Evolutionary conservation across 2,797 vertebrate genomes (phyloP).

Genomic region (Ceyx erithaca): DNA sequence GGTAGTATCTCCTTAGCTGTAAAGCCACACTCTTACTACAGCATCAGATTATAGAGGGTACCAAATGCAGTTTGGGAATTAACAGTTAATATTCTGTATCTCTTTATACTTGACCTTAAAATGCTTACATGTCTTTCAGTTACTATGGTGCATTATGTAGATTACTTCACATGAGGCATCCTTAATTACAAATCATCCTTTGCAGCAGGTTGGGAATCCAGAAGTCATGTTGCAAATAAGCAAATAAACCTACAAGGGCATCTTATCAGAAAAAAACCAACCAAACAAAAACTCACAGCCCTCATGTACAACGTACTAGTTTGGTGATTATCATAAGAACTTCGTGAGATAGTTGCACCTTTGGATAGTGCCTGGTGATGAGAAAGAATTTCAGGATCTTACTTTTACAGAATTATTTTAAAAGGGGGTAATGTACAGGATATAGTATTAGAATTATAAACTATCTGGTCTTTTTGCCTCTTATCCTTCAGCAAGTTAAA

Average conservation of each 20-base stretch:
- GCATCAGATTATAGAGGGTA: neutral
- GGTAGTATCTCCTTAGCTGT: neutral
- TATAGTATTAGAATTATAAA: neutral
- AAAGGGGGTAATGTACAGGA: neutral
- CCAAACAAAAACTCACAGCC: neutral
- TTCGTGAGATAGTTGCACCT: neutral
- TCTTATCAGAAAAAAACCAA: neutral
- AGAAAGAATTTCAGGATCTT: neutral
- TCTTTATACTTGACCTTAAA: slow-evolving; percentile 38
- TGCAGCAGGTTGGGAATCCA: neutral
- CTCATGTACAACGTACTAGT: neutral
- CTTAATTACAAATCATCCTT: slow-evolving; percentile 15
- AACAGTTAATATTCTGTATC: neutral
- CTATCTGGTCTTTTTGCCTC: neutral
- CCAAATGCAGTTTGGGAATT: neutral
- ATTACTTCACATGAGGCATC: neutral
- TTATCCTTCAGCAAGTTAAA: neutral
- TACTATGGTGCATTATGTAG: neutral
- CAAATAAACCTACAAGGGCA: neutral
- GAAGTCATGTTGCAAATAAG: neutral
- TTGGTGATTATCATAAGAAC: neutral
- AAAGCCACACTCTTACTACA: neutral
- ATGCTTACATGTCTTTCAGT: neutral
- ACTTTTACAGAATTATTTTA: neutral
- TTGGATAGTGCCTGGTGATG: neutral